Conservation (phyloP, 2,113 vertebrate species). For the Castor canadensis region DNA sequence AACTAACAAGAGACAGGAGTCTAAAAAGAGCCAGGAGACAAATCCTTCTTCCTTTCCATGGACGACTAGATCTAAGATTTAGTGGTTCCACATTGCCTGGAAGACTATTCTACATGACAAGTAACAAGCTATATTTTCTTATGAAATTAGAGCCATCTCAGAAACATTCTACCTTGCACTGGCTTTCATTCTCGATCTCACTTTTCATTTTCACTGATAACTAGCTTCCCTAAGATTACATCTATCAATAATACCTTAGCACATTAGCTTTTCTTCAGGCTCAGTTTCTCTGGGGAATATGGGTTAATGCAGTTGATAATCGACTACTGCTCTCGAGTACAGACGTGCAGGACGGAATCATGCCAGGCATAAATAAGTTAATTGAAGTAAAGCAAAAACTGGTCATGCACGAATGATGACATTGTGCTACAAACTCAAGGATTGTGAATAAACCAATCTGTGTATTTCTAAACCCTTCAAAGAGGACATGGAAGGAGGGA, state of each 20-base stretch:
- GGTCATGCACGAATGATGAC: not conserved
- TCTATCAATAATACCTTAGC: not conserved
- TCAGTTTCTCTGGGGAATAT: not conserved
- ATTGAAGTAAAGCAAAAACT: not conserved
- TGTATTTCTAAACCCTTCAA: not conserved
- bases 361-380: no score
- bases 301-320: not conserved
- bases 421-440: not conserved
- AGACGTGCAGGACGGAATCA: no score
- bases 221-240: not conserved
- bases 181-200: slow-evolving; percentile 9
- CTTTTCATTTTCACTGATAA: not conserved
- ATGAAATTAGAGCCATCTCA: not conserved
- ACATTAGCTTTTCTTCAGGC: not conserved
- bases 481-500: no score
- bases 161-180: not conserved
- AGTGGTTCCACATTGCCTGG: not conserved
- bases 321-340: no score
- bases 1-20: not conserved
- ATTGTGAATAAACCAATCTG: slow-evolving; percentile 2
- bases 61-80: not conserved
- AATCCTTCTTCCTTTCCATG: not conserved
- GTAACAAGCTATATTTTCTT: not conserved
- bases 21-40: not conserved
- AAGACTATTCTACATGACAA: not conserved